Evolutionary conservation across 2,797 vertebrate genomes (phyloP).

Genomic region (Cyprinodon diabolis): DNA sequence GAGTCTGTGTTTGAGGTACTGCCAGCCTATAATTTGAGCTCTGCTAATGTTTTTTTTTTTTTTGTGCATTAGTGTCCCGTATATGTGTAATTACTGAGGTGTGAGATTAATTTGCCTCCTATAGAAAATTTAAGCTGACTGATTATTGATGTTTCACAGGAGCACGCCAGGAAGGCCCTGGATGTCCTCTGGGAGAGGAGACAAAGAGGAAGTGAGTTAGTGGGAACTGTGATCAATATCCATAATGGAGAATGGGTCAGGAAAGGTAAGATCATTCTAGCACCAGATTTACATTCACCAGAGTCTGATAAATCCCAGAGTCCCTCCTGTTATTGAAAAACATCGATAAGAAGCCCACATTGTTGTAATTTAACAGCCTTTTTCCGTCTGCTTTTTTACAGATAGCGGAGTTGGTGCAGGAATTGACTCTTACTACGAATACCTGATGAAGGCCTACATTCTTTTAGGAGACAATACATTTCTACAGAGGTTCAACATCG

Average conservation of each 20-base stretch:
- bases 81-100: not conserved
- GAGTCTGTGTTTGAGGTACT: slow-evolving; percentile 84
- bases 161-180: slow-evolving; percentile 82
- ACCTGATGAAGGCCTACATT: slow-evolving; percentile 88
- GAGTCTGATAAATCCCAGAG: not conserved
- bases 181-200: slow-evolving; percentile 86
- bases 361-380: not conserved
- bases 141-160: slow-evolving; percentile 56
- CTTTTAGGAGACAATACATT: slow-evolving; percentile 84
- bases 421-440: slow-evolving; percentile 88
- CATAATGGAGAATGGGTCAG: slow-evolving; percentile 87
- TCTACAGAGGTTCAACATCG: slow-evolving; percentile 84
- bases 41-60: not conserved
- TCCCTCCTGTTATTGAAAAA: not conserved
- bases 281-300: not conserved
- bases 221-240: slow-evolving; percentile 87
- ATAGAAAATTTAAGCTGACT: not conserved
- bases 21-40: not conserved
- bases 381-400: slow-evolving; percentile 46
- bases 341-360: not conserved
- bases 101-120: not conserved
- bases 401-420: slow-evolving; percentile 87
- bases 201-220: slow-evolving; percentile 85
- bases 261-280: slow-evolving; percentile 70
- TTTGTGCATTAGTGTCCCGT: not conserved